These are phyloP conservation scores for Holcopasites calliopsidis DNA, from an alignment of 1,140 invertebrate species.

Conservation along the genomic window DNA sequence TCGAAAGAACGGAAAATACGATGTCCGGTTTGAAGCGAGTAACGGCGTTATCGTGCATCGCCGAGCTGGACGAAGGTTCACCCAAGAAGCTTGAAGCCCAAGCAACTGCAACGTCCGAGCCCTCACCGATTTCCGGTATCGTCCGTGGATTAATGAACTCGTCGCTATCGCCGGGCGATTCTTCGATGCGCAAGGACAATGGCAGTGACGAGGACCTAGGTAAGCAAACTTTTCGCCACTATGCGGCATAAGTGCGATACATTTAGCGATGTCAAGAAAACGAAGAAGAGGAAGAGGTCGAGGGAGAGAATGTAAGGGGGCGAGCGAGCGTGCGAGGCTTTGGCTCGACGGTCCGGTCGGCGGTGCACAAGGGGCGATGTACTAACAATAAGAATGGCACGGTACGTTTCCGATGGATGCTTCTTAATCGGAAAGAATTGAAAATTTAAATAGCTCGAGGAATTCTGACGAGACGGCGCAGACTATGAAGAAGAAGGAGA, in stretches of 20 bases:
- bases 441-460: slow-evolving; percentile 67
- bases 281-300: no score
- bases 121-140: slow-evolving; percentile 62
- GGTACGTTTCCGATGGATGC: slow-evolving; percentile 29
- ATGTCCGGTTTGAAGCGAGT: not conserved
- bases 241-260: no score
- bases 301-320: no score
- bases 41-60: slow-evolving; percentile 2
- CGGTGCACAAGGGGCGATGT: no score
- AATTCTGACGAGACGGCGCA: not conserved
- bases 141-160: slow-evolving; percentile 56
- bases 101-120: not conserved
- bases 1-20: not conserved
- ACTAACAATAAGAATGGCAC: not conserved
- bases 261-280: no score
- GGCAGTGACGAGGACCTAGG: not conserved
- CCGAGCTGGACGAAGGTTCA: slow-evolving; percentile 22
- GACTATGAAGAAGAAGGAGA: slow-evolving; percentile 12
- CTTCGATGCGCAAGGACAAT: not conserved
- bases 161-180: slow-evolving; percentile 26
- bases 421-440: slow-evolving; percentile 63
- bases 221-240: not conserved
- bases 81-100: not conserved
- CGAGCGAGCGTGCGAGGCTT: no score
- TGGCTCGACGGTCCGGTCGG: no score